Evolutionary conservation across 2,797 vertebrate species (phyloP), one percentile per base, ranked within the genome.

Genomic region (Buphagus erythrorhynchus): DNA sequence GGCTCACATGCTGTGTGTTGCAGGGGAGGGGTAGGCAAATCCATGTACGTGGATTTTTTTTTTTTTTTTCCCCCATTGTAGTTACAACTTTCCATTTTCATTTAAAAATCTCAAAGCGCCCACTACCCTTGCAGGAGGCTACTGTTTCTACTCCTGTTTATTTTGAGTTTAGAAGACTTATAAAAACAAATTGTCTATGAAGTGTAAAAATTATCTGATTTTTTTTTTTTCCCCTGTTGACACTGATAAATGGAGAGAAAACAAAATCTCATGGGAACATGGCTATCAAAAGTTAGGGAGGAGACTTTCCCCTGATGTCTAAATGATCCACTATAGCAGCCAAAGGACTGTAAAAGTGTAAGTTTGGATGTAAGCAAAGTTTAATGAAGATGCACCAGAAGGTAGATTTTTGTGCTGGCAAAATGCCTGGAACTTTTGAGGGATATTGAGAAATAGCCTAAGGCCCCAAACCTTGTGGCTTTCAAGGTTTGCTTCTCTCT

Each of bases 361-460:
- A 59, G 40, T 16, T 10, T 91, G 85, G 49, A 91, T 69, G 62
- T 80, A 90, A 94, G 69, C 48, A 63, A 86, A 95, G 59, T 67
- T 75, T 88, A 95, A 89, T 1, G 17, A 83, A 94, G 85, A 86
- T 81, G 31, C 45, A 90, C 76, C 69, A 95, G 95, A 95, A 93
- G 87, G 91, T 94, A 89, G 73, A 52, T 84, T 84, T 88, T 93
- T 62, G 26, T 11, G 36, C 87, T 96, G 94, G 96, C 94, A 93
- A 59, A 95, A 69, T 84, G 93, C 95, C 96, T 93, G 83, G 94
- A 94, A 93, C 84, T 94, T 97, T 93, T 93, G 91, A 95, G 87
- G 94, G 89, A 94, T 95, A 93, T 93, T 93, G 94, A 96, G 93
- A 94, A 96, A 95, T 91, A 94, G 96, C 96, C 94, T 91, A 88